Percentiles rank a stretch among this genome's conserved stretches.
These are phyloP conservation scores for Heliothis peltigera DNA, from an alignment of 2,888 invertebrate genomes.

Conservation along the genomic window DNA sequence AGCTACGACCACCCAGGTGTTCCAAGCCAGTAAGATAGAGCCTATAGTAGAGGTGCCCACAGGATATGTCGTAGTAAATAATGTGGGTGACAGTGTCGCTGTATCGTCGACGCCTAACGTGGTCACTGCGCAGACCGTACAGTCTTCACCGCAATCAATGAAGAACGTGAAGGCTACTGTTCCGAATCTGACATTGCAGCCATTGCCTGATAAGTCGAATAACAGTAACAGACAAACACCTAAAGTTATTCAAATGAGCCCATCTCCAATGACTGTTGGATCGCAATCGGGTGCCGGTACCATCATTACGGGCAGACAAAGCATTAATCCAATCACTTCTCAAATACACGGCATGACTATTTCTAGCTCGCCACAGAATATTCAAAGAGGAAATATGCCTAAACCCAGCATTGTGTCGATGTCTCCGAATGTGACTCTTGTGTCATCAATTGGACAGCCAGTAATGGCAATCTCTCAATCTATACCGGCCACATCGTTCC, in stretches of 20 bases:
- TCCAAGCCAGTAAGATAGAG: slow-evolving; percentile 96
- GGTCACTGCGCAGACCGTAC: slow-evolving; percentile 82
- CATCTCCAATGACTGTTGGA: slow-evolving; percentile 73
- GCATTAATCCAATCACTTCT: slow-evolving; percentile 86
- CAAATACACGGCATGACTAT: slow-evolving; percentile 86
- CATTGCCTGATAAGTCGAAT: slow-evolving; percentile 81
- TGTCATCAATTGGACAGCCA: slow-evolving; percentile 86
- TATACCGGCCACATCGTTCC: slow-evolving; percentile 78
- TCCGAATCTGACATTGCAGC: slow-evolving; percentile 87
- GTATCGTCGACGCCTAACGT: slow-evolving; percentile 83
- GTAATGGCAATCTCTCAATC: slow-evolving; percentile 87
- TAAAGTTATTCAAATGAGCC: slow-evolving; percentile 86
- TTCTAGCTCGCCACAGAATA: slow-evolving; percentile 78
- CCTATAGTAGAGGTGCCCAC: slow-evolving; percentile 94
- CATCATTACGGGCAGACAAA: slow-evolving; percentile 80
- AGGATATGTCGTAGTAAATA: slow-evolving; percentile 92
- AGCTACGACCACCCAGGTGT: slow-evolving; percentile 95
- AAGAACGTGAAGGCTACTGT: slow-evolving; percentile 83
- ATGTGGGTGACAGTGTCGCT: slow-evolving; percentile 88
- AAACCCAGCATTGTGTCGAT: slow-evolving; percentile 82
- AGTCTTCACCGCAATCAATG: slow-evolving; percentile 80
- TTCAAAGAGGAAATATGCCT: slow-evolving; percentile 78
- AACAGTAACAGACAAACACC: slow-evolving; percentile 80
- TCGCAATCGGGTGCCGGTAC: slow-evolving; percentile 73
- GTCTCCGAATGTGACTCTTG: slow-evolving; percentile 84